These are phyloP conservation scores for Stercorarius parasiticus DNA, from an alignment of 2,113 vertebrate genomes.

Conservation along the genomic window DNA sequence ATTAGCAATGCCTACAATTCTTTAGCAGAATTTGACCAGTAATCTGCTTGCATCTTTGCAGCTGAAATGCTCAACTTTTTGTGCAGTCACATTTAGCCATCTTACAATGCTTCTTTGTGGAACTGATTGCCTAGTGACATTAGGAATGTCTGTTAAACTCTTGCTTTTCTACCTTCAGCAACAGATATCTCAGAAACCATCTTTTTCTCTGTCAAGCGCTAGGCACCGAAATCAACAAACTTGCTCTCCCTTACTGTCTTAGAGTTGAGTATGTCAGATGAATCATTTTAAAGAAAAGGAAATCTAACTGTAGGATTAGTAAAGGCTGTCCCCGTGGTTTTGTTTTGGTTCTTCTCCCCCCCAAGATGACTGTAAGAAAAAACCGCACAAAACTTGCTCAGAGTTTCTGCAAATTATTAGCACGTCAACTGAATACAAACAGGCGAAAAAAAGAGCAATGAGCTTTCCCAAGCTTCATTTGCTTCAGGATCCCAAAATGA, in stretches of 20 bases:
- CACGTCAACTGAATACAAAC: not conserved
- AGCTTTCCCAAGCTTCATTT: not conserved
- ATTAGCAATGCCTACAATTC: not conserved
- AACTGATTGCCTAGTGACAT: not conserved
- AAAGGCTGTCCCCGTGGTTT: not conserved
- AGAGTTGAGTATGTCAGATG: not conserved
- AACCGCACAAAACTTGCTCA: not conserved
- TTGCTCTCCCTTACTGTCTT: not conserved
- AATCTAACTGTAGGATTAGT: not conserved
- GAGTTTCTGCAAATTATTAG: not conserved
- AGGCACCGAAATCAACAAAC: not conserved
- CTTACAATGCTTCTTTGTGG: not conserved
- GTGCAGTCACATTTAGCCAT: not conserved
- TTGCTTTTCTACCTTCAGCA: not conserved
- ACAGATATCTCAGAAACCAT: not conserved
- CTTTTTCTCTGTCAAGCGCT: not conserved
- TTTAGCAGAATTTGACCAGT: not conserved
- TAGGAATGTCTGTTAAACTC: not conserved
- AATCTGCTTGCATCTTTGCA: not conserved
- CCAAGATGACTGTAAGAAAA: not conserved
- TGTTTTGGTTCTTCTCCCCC: not conserved
- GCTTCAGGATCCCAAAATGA: not conserved
- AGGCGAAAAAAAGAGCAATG: accelerated
- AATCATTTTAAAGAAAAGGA: not conserved
- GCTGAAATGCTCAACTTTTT: not conserved